These are phyloP conservation scores for Chloropsis cyanopogon DNA, from an alignment of 2,113 vertebrate species.

Conservation along the genomic window DNA sequence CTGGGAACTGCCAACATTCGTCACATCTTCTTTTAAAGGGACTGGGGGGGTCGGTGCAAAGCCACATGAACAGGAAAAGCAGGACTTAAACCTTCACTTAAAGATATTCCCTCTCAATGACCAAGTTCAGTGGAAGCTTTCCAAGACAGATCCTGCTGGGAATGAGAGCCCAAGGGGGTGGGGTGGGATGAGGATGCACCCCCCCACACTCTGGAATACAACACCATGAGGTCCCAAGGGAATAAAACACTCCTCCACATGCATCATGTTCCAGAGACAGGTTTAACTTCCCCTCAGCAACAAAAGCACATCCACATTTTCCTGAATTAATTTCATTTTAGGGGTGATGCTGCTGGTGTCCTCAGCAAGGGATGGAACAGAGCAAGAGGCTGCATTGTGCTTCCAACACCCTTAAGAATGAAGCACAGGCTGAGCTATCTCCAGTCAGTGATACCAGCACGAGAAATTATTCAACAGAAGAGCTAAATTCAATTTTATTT, in stretches of 20 bases:
- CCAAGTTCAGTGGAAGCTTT: neutral
- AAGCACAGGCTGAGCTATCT: neutral
- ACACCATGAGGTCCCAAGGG: neutral
- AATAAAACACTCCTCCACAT: neutral
- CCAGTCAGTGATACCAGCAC: neutral
- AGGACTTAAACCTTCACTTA: neutral
- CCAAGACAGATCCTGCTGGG: neutral
- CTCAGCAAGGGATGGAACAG: neutral
- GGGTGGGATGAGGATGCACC: neutral
- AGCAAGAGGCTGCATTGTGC: neutral
- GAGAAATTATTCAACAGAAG: neutral
- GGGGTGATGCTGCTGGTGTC: neutral
- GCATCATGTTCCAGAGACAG: neutral
- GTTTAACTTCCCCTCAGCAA: neutral
- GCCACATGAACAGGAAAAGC: neutral
- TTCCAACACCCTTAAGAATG: neutral
- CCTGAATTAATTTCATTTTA: neutral
- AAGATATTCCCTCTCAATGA: neutral
- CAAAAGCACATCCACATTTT: neutral
- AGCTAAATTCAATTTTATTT: neutral
- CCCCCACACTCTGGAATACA: neutral
- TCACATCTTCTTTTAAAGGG: constrained; percentile 58
- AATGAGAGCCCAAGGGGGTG: neutral
- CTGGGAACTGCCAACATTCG: constrained; percentile 68
- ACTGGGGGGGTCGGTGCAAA: neutral